Conservation (phyloP, 2,888 invertebrate species). For the Dendrolimus houi region DNA sequence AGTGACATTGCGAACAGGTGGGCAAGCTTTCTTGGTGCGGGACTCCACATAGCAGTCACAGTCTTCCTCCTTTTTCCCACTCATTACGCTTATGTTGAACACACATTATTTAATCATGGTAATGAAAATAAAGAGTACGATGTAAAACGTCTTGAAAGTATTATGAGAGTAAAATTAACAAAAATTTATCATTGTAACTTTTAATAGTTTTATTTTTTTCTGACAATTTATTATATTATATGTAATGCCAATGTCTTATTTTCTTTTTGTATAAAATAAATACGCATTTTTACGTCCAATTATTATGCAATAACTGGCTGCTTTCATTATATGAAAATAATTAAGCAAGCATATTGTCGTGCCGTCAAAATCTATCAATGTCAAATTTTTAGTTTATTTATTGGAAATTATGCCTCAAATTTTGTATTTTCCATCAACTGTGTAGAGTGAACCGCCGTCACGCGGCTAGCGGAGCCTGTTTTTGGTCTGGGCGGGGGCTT, state of each 20-base stretch:
- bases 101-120: slow-evolving; percentile 22
- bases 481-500: slow-evolving; percentile 9
- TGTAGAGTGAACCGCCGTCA: slow-evolving; percentile 4
- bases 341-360: background rate
- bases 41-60: slow-evolving; percentile 33
- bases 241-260: too few species aligned
- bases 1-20: slow-evolving; percentile 42
- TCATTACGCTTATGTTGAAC: slow-evolving; percentile 26
- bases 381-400: slow-evolving; percentile 58
- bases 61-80: slow-evolving; percentile 29
- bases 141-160: slow-evolving; percentile 17
- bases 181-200: slow-evolving; percentile 12
- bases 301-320: too few species aligned
- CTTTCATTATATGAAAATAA: too few species aligned
- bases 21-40: slow-evolving; percentile 27
- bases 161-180: slow-evolving; percentile 10
- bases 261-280: too few species aligned
- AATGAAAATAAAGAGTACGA: slow-evolving; percentile 17
- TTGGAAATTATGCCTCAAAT: slow-evolving; percentile 40
- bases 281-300: too few species aligned
- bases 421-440: slow-evolving; percentile 19
- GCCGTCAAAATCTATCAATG: slow-evolving; percentile 24
- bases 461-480: too few species aligned
- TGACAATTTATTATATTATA: too few species aligned
- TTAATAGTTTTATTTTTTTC: too few species aligned